Base-by-base conservation (phyloP, 2,113 vertebrate genomes). In the Proteles cristata region DNA sequence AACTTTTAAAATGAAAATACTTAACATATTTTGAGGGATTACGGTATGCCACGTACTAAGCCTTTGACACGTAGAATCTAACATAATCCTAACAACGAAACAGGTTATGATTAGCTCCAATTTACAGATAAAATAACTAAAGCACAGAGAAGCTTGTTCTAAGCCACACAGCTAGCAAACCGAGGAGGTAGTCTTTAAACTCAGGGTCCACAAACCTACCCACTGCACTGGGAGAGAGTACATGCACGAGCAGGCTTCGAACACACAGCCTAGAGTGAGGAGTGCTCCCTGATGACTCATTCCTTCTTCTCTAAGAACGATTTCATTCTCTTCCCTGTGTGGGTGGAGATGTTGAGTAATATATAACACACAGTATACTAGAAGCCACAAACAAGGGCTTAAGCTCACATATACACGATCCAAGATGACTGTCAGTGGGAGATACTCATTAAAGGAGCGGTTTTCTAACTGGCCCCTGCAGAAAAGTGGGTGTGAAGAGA, bases 71-170 rank as follows among this genome's bases (percentile, higher is more conserved):
- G 11, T 33, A 31, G 12, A 61, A 61, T 35, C 28, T 73, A 83
- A 55, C 35, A 77, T 88, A 80, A 84, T 58, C 7, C 11, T 91
- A 39, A 93, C 39, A 43, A 92, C 19, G 15, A 69, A 93, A 74
- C 43, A 73, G 21, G 12, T 84, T 12, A 43, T 90, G 39, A 63
- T 63, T 33, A 77, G 58, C 19, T n/a, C 12, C 8, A 71, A 11
- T 89, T 94, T 92, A 69, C 58, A 81, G 74, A 25, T 33, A 28
- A 88, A 97, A 76, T 83, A 95, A 68, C 39, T 76, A n/a, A 77
- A 92, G 1, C 65, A 82, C 25, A 90, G 11, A 89, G 15, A 86
- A 93, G 9, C 19, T 61, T 43, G 9, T 58, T 26, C 25, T 83
- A 92, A 50, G 3, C 50, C 53, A 71, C 48, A 66, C 17, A 48